Evolutionary conservation across 2,888 invertebrate genomes (phyloP), one percentile per base, ranked within the genome.

Genomic region (Dicranocentrus wangi): DNA sequence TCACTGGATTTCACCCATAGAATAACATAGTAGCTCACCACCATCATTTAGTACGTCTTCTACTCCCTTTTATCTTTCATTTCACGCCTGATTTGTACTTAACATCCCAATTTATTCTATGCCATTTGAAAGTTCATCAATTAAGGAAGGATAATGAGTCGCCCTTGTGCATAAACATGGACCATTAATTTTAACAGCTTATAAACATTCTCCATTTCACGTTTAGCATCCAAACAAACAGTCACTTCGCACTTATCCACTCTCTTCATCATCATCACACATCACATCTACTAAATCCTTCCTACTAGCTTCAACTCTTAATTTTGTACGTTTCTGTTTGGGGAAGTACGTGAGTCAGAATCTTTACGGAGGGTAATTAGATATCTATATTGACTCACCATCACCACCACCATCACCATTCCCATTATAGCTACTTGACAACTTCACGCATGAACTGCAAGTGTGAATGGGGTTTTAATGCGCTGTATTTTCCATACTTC

Each of bases 81-180:
- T 32, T 10, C 32, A 10, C 32, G 32, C 32, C 10, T 32, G 10
- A 32, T 7, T 10, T 7, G 5, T 32, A 32, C 10, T 32, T 32
- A 32, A 32, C 32, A 32, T 32, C 10, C 32, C 32, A 32, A 32
- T 32, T 32, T 32, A 32, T 32, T 32, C 32, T 10, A 32, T 32
- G 3, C 32, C 32, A 32, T 3, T 7, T 32, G 32, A 32, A 32
- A 32, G 32, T 32, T 60, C 5, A 7, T 60, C 60, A 60, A 15
- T 32, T 60, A 32, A 27, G 60, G 28, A 23, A 60, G 19, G 32
- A 23, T 68, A 81, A 81, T 81, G 63, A 81, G 75, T 65, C 65
- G 65, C 65, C 81, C 70, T 75, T 70, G 81, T 76, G 81, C 81
- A 76, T 81, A 81, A 81, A 63, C 81, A 81, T 76, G 81, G 66